Conservation (phyloP, 2,888 invertebrate species). For the Noctua janthe region DNA sequence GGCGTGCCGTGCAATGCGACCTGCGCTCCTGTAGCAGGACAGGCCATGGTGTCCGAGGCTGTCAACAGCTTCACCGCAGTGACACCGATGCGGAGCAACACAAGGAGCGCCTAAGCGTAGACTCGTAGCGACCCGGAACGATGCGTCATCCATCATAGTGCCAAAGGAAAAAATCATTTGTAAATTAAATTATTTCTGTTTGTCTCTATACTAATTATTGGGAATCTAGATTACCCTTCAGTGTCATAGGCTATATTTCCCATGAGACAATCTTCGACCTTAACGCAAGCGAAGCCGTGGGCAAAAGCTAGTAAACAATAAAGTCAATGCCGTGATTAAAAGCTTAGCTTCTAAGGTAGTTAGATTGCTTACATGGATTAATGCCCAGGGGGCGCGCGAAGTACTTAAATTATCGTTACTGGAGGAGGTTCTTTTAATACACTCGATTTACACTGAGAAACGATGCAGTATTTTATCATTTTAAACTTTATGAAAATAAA, state of each 20-base stretch:
- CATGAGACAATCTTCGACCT: background rate
- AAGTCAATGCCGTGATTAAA: background rate
- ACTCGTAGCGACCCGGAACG: too few species aligned
- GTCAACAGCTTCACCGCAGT: too few species aligned
- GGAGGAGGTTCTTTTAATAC: background rate
- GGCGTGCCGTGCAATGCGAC: too few species aligned
- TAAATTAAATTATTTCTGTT: background rate
- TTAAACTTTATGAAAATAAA: constrained; percentile 2
- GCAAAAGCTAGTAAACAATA: background rate
- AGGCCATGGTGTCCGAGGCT: too few species aligned
- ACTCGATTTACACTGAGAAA: background rate
- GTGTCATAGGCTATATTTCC: background rate
- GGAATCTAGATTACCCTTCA: background rate
- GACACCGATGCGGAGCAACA: too few species aligned
- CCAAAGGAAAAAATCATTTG: too few species aligned
- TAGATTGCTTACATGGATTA: background rate
- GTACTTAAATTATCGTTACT: background rate
- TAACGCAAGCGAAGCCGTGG: background rate
- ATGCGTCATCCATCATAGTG: too few species aligned
- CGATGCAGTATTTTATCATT: background rate
- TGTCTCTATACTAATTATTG: background rate
- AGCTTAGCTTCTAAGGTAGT: background rate
- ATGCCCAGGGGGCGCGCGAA: background rate
- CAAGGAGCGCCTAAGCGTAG: too few species aligned
- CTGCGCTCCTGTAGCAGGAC: too few species aligned